These are phyloP conservation scores for Drosophila putrida DNA, from an alignment of 2,888 invertebrate genomes.

Conservation along the genomic window DNA sequence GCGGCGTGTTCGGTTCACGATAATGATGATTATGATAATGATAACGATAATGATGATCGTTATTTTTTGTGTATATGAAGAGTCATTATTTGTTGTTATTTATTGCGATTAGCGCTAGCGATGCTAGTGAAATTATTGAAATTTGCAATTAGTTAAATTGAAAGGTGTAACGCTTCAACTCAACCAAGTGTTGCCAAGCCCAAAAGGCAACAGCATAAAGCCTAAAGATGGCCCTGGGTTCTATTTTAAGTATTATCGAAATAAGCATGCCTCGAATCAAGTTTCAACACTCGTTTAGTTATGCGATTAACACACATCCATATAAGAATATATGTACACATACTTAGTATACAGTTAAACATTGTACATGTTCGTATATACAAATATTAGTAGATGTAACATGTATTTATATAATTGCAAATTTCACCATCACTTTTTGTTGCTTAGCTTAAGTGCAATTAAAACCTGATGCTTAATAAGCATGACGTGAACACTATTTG, in stretches of 20 bases:
- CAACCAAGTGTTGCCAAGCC: constrained; percentile 41
- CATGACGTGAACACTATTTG: constrained; percentile 63
- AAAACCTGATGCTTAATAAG: constrained; percentile 50
- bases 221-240: constrained; percentile 24
- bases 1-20: constrained; percentile 4
- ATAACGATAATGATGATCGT: constrained; percentile 25
- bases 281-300: constrained; percentile 5
- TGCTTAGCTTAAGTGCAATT: constrained; percentile 65
- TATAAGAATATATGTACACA: constrained; percentile 5
- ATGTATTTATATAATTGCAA: constrained; percentile 70
- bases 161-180: constrained; percentile 41
- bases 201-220: background rate
- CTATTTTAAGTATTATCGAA: constrained; percentile 27
- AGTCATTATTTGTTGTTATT: constrained; percentile 48
- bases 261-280: constrained; percentile 15
- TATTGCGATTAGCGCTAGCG: constrained; percentile 42
- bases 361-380: background rate
- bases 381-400: constrained; percentile 38
- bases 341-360: background rate
- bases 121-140: constrained; percentile 70
- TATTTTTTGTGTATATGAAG: constrained; percentile 39
- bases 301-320: constrained; percentile 18
- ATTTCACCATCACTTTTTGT: constrained; percentile 65
- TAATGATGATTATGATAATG: constrained; percentile 24
- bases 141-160: constrained; percentile 66